phyloP scores from a whole-genome alignment of 2,797 vertebrate genomes.

The Tragelaphus eurycerus region DNA sequence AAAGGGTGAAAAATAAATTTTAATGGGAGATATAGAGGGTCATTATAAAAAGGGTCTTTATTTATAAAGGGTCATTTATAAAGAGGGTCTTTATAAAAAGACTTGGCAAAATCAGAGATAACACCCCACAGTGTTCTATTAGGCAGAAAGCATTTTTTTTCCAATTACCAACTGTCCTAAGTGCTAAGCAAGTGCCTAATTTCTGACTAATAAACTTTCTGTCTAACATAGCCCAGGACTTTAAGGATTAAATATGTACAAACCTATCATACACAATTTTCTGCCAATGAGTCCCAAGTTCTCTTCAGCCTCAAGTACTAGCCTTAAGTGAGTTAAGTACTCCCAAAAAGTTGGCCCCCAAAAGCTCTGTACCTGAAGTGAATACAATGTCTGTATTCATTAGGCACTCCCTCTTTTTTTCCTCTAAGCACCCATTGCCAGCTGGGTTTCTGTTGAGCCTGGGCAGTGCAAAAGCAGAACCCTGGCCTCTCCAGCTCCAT shows the following conservation, averaged over 20 bases:
- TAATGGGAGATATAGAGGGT: neutral
- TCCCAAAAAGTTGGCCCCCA: neutral
- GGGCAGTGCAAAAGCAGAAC: conserved; percentile 18
- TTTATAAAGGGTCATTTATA: too few relatives aligned
- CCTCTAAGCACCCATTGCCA: neutral
- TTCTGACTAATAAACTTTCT: conserved; percentile 45
- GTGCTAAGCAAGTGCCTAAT: conserved; percentile 17
- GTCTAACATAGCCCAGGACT: neutral
- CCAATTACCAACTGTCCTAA: neutral
- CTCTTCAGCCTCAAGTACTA: neutral
- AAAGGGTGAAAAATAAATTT: conserved; percentile 33
- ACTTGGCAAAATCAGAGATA: conserved; percentile 36
- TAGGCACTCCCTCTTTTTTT: neutral
- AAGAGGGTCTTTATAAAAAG: conserved; percentile 34
- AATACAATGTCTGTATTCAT: conserved; percentile 40
- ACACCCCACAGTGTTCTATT: neutral
- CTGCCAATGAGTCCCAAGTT: conserved; percentile 8
- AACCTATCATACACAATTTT: conserved; percentile 21
- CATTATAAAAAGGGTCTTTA: conserved; percentile 31
- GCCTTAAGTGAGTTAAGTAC: neutral
- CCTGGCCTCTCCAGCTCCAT: neutral
- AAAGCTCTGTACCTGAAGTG: neutral
- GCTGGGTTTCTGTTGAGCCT: conserved; percentile 6
- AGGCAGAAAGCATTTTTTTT: conserved; percentile 37
- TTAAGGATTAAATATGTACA: conserved; percentile 43